These are phyloP conservation scores for Pseudomyrmex concolor DNA, from an alignment of 1,140 invertebrate genomes.

Conservation along the genomic window DNA sequence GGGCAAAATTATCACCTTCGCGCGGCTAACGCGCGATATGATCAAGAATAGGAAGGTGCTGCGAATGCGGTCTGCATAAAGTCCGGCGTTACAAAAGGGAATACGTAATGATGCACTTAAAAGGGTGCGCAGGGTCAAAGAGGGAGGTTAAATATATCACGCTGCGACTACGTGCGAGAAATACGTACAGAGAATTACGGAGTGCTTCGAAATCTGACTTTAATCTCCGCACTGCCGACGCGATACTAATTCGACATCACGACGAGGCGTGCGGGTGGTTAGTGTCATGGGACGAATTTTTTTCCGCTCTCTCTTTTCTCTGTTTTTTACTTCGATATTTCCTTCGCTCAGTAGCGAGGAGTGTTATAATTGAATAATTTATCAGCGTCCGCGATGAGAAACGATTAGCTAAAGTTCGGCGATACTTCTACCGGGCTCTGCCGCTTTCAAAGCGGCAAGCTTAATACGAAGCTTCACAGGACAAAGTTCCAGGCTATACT, in stretches of 20 bases:
- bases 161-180: conserved; percentile 46
- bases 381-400: conserved; percentile 48
- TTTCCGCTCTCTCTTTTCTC: neutral
- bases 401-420: conserved; percentile 55
- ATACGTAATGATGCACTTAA: conserved; percentile 74
- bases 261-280: conserved; percentile 4
- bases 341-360: neutral
- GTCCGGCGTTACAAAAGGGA: conserved; percentile 64
- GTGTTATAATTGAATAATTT: conserved; percentile 58
- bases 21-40: conserved; percentile 11
- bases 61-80: conserved; percentile 55
- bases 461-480: conserved; percentile 42
- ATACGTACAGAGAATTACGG: conserved; percentile 69
- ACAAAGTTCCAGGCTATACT: conserved; percentile 34
- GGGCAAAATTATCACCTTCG: conserved; percentile 47
- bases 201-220: conserved; percentile 59
- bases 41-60: conserved; percentile 48
- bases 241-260: conserved; percentile 37
- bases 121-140: conserved; percentile 64
- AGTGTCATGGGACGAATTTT: neutral
- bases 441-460: conserved; percentile 27
- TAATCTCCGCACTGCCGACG: conserved; percentile 47
- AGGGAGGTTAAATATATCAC: conserved; percentile 65
- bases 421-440: conserved; percentile 48
- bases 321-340: neutral